These are phyloP conservation scores for Sphaeramia orbicularis DNA, from an alignment of 2,797 vertebrate species.

Conservation along the genomic window DNA sequence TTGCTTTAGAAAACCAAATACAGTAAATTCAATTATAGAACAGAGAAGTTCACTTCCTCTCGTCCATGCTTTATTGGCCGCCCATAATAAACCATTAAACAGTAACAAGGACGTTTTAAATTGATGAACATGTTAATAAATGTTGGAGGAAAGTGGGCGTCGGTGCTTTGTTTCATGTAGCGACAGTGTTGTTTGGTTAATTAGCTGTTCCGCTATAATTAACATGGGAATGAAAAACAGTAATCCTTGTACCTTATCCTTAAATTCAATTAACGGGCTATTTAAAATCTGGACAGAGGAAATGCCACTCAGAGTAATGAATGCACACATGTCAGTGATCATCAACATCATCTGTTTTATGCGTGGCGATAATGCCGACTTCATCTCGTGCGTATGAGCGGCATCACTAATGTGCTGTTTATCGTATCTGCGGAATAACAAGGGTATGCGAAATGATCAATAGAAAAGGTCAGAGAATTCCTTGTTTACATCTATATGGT, in stretches of 20 bases:
- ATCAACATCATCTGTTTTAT: slow-evolving; percentile 37
- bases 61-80: slow-evolving; percentile 47
- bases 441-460: slow-evolving; percentile 2
- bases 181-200: slow-evolving; percentile 61
- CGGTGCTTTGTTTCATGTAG: slow-evolving; percentile 53
- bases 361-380: slow-evolving; percentile 9
- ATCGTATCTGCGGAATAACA: slow-evolving; percentile 1
- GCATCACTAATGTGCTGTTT: slow-evolving; percentile 7
- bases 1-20: slow-evolving; percentile 56
- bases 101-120: slow-evolving; percentile 67
- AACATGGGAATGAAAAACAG: slow-evolving; percentile 65
- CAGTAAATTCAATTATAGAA: slow-evolving; percentile 69
- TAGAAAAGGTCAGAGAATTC: slow-evolving; percentile 19
- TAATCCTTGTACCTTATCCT: slow-evolving; percentile 48
- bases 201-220: slow-evolving; percentile 67
- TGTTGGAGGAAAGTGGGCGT: slow-evolving; percentile 46
- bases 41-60: slow-evolving; percentile 61
- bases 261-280: slow-evolving; percentile 48
- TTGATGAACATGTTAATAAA: slow-evolving; percentile 74
- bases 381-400: slow-evolving; percentile 10
- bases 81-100: slow-evolving; percentile 68
- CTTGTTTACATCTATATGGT: slow-evolving; percentile 16
- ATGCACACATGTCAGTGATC: slow-evolving; percentile 34
- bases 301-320: slow-evolving; percentile 40
- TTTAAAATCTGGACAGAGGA: slow-evolving; percentile 40